phyloP scores from a whole-genome alignment of 2,797 vertebrate genomes.

The Sebastes taczanowskii region DNA sequence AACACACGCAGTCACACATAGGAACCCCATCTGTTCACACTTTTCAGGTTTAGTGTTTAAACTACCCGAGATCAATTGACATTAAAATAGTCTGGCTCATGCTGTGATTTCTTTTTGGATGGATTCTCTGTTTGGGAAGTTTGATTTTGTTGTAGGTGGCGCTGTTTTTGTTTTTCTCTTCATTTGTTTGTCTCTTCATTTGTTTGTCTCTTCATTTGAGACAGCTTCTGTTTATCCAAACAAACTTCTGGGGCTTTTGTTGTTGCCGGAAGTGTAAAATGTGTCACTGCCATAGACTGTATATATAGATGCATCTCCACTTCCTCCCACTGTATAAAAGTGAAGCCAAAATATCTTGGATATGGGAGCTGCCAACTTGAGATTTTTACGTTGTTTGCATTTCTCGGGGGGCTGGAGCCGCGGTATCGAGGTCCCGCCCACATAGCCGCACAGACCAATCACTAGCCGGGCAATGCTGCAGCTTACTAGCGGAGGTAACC shows the following conservation, averaged over 20 bases:
- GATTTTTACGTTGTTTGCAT: too few species aligned
- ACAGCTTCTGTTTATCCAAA: not conserved
- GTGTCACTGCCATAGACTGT: not conserved
- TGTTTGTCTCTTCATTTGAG: not conserved
- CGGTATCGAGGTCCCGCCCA: too few species aligned
- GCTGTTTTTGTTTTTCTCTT: not conserved
- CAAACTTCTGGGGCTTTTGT: not conserved
- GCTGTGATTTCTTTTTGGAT: not conserved
- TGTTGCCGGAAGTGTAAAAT: not conserved
- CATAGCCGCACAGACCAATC: too few species aligned
- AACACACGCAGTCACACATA: conserved; percentile 23
- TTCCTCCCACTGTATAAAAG: too few species aligned
- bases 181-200: not conserved
- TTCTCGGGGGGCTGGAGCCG: too few species aligned
- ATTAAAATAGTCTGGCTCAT: conserved; percentile 6
- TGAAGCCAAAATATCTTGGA: too few species aligned
- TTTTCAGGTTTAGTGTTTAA: conserved; percentile 41
- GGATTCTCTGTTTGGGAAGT: not conserved
- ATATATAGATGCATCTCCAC: too few species aligned
- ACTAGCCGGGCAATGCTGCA: too few species aligned
- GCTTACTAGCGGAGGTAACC: too few species aligned
- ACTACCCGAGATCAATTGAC: conserved; percentile 30
- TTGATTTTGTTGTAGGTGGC: not conserved
- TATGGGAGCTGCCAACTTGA: too few species aligned
- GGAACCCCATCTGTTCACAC: conserved; percentile 61